Evolutionary conservation across 2,797 vertebrate species (phyloP), one percentile per base, ranked within the genome.

Genomic region (Pachyuromys duprasi): DNA sequence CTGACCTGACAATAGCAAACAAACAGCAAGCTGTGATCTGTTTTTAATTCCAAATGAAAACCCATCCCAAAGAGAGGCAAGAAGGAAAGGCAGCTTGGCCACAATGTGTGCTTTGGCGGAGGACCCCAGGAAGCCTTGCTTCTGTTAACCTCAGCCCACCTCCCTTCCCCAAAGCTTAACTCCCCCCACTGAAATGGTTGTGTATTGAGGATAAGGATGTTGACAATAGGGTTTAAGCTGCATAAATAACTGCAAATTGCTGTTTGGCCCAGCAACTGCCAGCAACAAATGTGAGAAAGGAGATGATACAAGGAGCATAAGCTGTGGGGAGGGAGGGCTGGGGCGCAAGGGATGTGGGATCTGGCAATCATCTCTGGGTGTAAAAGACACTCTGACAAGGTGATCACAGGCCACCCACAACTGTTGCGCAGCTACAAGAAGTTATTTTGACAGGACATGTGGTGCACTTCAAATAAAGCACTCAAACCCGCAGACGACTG

Each of bases 241-340:
- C 97, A 98, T 98, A 98, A 98, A 97, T 96, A 98, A 97, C 95
- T 97, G 92, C 96, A 97, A 98, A 98, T 97, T 98, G 96, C 89
- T 97, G 79, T 95, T 97, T 55, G 89, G 95, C 55, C 97, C 79
- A 15, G 39, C 79, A 93, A 96, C 83, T 96, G 96, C 92, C 96
- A 97, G 97, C 36, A 96, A 97, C 96, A 89, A 86, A 69, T 95
- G 96, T 39, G 79, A 96, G 78, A 93, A 97, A 97, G 69, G 88
- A 94, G 94, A 96, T 96, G 96, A 97, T 96, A 90, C 63, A 96
- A n/a, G 70, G 89, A 95, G 94, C 78, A 74, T 96, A 96, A 91
- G 55, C 92, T 95, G 96, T 96, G 96, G 36, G 72, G 49, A 45
- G 93, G 90, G 57, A 79, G 80, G 55, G 13, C 24, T 0, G 3